Percentiles rank a stretch among this genome's conserved stretches.
phyloP scores from a whole-genome alignment of 2,113 vertebrate species.

The Macrotis lagotis region DNA sequence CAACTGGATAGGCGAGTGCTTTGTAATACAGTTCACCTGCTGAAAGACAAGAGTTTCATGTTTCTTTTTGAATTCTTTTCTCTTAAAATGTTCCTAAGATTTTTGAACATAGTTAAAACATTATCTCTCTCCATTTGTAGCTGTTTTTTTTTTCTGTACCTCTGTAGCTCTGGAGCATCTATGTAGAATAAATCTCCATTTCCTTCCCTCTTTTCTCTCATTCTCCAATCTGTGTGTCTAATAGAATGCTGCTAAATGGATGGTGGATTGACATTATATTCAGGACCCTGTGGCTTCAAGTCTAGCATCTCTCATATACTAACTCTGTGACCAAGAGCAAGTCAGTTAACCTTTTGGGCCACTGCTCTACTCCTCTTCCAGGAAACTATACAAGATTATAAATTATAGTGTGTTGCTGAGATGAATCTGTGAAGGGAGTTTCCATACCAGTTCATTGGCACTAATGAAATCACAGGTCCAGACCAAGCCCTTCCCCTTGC shows the following conservation, averaged over 20 bases:
- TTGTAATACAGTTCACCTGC: neutral
- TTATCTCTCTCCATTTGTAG: neutral
- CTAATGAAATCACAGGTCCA: neutral
- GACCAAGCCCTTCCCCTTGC: neutral
- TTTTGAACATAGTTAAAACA: neutral
- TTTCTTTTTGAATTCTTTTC: neutral
- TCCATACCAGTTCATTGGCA: neutral
- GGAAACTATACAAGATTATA: neutral
- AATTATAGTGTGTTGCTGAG: neutral
- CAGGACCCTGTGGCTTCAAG: neutral
- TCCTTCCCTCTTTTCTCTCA: neutral
- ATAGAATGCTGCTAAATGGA: neutral
- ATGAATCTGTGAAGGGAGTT: neutral
- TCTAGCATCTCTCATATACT: neutral
- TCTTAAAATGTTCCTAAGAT: neutral
- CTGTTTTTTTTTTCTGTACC: neutral
- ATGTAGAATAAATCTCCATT: neutral
- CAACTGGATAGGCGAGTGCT: neutral
- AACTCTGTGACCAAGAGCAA: neutral
- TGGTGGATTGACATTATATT: neutral
- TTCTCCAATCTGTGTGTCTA: neutral
- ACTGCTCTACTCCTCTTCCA: neutral
- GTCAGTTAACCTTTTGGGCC: neutral
- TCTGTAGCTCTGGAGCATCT: neutral
- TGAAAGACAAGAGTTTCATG: neutral